phyloP scores from a whole-genome alignment of 2,888 invertebrate genomes.

The Euclidia mi region DNA sequence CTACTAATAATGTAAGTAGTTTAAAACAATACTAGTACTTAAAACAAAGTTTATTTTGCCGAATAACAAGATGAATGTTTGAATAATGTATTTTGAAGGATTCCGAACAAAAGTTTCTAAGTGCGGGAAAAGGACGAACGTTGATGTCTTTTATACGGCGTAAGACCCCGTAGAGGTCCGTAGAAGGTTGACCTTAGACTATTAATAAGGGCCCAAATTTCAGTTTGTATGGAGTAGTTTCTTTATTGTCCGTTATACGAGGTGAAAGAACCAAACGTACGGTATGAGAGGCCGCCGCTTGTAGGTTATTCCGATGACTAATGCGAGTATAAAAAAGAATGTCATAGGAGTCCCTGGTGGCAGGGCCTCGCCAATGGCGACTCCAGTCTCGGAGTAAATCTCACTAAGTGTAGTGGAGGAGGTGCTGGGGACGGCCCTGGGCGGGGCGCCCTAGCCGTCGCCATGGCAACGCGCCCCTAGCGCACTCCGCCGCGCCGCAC shows the following conservation, averaged over 20 bases:
- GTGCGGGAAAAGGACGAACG: slow-evolving; percentile 24
- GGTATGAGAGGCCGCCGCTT: slow-evolving; percentile 5
- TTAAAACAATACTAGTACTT: no score
- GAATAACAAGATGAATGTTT: slow-evolving; percentile 25
- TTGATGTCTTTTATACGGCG: slow-evolving; percentile 38
- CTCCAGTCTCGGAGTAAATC: slow-evolving; percentile 71
- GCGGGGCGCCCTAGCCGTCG: slow-evolving; percentile 83
- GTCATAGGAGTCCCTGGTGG: slow-evolving; percentile 24
- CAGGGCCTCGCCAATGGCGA: slow-evolving; percentile 70
- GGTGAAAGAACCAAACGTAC: slow-evolving; percentile 16
- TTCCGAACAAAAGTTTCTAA: slow-evolving; percentile 39
- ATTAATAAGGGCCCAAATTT: background rate
- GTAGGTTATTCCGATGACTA: slow-evolving; percentile 14
- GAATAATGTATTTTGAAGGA: slow-evolving; percentile 50
- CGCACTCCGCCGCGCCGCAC: slow-evolving; percentile 57
- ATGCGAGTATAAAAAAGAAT: slow-evolving; percentile 30
- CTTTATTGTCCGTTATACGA: background rate
- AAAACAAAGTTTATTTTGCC: slow-evolving; percentile 13
- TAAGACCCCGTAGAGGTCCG: slow-evolving; percentile 34
- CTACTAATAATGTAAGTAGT: no score
- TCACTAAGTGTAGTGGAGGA: slow-evolving; percentile 72
- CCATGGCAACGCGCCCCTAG: slow-evolving; percentile 80
- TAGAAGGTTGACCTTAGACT: background rate
- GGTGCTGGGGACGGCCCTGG: slow-evolving; percentile 68
- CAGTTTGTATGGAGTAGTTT: slow-evolving; percentile 4